These are phyloP conservation scores for Entomobrya proxima DNA, from an alignment of 2,888 invertebrate species.

Conservation along the genomic window DNA sequence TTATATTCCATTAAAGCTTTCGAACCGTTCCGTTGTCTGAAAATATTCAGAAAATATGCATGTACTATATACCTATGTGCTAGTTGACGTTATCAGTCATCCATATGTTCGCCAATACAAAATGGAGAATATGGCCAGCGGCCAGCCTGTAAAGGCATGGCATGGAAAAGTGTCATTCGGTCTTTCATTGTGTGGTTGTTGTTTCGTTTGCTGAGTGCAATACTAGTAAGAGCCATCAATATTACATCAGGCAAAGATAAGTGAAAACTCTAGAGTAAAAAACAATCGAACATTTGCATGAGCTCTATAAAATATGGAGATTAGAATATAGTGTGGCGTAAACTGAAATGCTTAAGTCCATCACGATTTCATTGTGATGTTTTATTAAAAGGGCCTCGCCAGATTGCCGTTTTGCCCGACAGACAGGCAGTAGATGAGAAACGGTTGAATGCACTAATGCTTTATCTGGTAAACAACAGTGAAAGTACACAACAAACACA, in stretches of 20 bases:
- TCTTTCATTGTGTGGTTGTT: neutral
- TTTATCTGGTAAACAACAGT: neutral
- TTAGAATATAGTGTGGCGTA: neutral
- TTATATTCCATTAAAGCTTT: neutral
- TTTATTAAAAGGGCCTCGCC: neutral
- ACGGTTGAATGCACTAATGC: conserved; percentile 28
- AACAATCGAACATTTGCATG: neutral
- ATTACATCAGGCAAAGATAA: neutral
- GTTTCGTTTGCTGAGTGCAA: neutral
- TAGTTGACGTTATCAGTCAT: neutral
- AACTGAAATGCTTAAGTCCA: neutral
- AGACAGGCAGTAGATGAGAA: neutral
- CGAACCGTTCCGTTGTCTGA: neutral
- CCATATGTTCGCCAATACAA: neutral
- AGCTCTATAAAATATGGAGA: too few species aligned
- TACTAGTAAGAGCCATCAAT: neutral
- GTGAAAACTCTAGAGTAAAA: neutral
- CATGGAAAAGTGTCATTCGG: conserved; percentile 8
- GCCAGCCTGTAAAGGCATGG: too few species aligned
- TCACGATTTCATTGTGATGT: neutral
- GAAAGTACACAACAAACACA: neutral
- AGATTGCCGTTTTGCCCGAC: neutral
- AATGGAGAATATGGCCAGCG: neutral
- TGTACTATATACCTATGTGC: neutral
- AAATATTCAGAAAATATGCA: neutral